Evolutionary conservation across 1,140 invertebrate genomes (phyloP), one percentile per base, ranked within the genome.

Genomic region (Drosophila orena): DNA sequence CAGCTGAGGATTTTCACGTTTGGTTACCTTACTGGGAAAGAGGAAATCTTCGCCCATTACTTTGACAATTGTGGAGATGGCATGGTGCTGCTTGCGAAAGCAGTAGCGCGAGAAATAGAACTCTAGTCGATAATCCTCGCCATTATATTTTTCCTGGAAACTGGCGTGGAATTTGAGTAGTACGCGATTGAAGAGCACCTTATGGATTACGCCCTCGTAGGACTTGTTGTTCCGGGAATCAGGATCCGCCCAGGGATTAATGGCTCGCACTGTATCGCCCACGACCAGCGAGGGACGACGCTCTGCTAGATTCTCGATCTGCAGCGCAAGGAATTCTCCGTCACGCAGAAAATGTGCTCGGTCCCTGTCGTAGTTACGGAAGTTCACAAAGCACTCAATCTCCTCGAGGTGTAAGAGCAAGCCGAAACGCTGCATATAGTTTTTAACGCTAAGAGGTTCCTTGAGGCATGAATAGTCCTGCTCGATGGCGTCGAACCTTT

Each of bases 171-270:
- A 98, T 92, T 96, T 96, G 2, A 98, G 81, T 14, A 94, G 93
- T 6, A 98, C 93, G 56, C 95, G 93, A 73, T 94, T 93, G 38
- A 93, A 94, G 57, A 93, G 93, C 17, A 97, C 94, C 85, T 95
- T 94, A 89, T 97, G 96, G 73, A 98, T 95, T 72, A 93, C 95
- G n/a, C 97, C 97, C 93, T 97, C 95, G 92, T 96, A 97, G 8
- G 46, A 11, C 46, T 69, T 85, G 22, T 40, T 56, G 0, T 62
- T 56, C 17, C 4, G 7, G 14, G 46, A 22, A 6, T 8, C 14
- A 0, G 3, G 4, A 80, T 60, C 62, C 46, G 62, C 69, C 65
- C 91, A 93, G 35, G 93, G 92, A 80, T 94, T 93, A 54, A 92
- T 93, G 1, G 94, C 94, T 30, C 96, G 93, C 17, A 96, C 95